Evolutionary conservation across 2,888 invertebrate genomes (phyloP), one percentile per base, ranked within the genome.

Genomic region (Lysandra coridon): DNA sequence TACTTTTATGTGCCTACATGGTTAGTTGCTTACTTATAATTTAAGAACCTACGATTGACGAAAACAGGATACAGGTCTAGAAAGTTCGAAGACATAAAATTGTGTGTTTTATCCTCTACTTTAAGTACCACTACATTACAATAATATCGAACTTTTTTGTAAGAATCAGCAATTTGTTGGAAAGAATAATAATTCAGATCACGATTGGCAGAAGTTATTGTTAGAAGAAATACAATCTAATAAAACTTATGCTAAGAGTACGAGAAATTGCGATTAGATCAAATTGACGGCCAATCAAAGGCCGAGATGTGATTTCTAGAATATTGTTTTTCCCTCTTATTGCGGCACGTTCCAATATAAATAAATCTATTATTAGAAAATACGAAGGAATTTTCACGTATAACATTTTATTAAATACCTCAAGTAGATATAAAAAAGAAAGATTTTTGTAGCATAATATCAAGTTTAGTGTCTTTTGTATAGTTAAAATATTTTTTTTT

Each of bases 241-340:
- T 76, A 76, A 76, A 76, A 76, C 57, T 76, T 75, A 75, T 53
- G 53, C 33, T 75, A 74, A 44, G 74, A 6, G 30, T 53, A 14
- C 49, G 57, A 30, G 57, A 53, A 76, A 57, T 53, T 76, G 69
- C 69, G 69, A 74, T 76, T 6, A 57, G 30, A 76, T 57, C 76
- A 57, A 57, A 76, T 76, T 76, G 76, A 53, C 53, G 53, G 57
- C 4, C 49, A 76, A 76, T 76, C 4, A 76, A 76, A 30, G 49
- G 49, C 30, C 53, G 76, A 76, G 30, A 76, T 33, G 76, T 57
- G 7, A 76, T 75, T 57, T 57, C 23, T 33, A 69, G 33, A 69
- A 69, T 33, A 69, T 33, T 37, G 69, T 14, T 37, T 69, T 37
- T 23, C 33, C 64, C 12, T 64, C 23, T 64, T 64, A 64, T 69